Conservation (phyloP, 2,113 vertebrate genomes). For the Hemiscyllium ocellatum region DNA sequence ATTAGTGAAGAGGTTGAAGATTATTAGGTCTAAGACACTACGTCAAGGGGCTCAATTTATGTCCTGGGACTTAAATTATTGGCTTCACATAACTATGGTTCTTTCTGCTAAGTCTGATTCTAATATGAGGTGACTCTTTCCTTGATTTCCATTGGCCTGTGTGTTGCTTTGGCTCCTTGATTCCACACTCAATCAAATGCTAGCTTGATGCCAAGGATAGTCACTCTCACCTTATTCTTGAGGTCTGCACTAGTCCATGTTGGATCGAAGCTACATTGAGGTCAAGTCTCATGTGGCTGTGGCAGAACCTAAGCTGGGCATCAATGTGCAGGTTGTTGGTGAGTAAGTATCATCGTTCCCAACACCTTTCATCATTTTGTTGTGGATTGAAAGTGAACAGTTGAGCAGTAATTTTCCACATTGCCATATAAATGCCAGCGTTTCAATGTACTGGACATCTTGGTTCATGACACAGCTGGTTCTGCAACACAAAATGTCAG, state of each 20-base stretch:
- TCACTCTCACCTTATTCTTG: neutral
- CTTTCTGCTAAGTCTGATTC: neutral
- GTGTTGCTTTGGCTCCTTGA: neutral
- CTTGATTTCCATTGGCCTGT: neutral
- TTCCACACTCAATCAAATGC: neutral
- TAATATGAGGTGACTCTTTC: too few species aligned
- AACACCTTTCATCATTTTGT: neutral
- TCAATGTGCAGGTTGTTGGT: neutral
- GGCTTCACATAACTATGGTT: neutral
- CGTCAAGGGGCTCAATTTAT: neutral
- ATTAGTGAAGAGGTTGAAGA: neutral
- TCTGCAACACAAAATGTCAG: too few species aligned
- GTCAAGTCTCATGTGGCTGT: neutral
- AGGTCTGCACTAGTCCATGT: neutral
- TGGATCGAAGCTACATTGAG: neutral
- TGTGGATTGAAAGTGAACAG: neutral
- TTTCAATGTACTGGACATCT: neutral
- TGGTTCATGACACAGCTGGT: neutral
- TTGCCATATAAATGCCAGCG: neutral
- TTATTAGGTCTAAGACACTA: neutral
- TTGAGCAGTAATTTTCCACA: neutral
- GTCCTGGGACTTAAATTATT: neutral
- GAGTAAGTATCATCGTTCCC: neutral
- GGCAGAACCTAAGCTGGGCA: neutral
- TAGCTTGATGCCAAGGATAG: neutral